Conservation (phyloP, 2,113 vertebrate genomes). For the Melanocharis versteri region DNA sequence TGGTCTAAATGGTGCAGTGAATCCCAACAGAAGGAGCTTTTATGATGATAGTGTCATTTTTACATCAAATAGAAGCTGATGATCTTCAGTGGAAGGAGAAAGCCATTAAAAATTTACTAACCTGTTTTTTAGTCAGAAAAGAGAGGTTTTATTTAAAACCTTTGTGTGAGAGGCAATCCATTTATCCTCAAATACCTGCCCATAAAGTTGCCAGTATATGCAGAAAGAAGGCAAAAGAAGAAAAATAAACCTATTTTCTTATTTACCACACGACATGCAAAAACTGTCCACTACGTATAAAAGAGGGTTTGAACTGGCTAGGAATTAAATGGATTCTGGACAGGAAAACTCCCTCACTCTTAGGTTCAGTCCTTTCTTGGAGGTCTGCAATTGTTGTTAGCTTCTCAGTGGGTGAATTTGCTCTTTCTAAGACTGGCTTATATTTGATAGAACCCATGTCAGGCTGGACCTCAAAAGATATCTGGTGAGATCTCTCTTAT, state of each 20-base stretch:
- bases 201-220: not conserved
- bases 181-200: slow-evolving; percentile 32
- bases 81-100: slow-evolving; percentile 31
- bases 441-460: not conserved
- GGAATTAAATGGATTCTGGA: not conserved
- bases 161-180: slow-evolving; percentile 18
- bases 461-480: not conserved
- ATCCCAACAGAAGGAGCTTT: slow-evolving; percentile 57
- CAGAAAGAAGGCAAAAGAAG: not conserved
- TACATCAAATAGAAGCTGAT: slow-evolving; percentile 35
- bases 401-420: not conserved
- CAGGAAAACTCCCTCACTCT: not conserved
- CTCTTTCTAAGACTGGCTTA: not conserved
- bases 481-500: not conserved
- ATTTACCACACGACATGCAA: not conserved
- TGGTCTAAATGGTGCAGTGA: slow-evolving; percentile 34
- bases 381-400: not conserved
- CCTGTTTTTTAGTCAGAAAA: slow-evolving; percentile 33
- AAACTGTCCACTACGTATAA: not conserved
- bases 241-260: slow-evolving; percentile 21
- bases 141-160: not conserved
- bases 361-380: not conserved
- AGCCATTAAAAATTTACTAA: slow-evolving; percentile 45
- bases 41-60: slow-evolving; percentile 43
- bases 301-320: not conserved